Evolutionary conservation across 2,888 invertebrate genomes (phyloP), one percentile per base, ranked within the genome.

Genomic region (Liodrosophila aerea): DNA sequence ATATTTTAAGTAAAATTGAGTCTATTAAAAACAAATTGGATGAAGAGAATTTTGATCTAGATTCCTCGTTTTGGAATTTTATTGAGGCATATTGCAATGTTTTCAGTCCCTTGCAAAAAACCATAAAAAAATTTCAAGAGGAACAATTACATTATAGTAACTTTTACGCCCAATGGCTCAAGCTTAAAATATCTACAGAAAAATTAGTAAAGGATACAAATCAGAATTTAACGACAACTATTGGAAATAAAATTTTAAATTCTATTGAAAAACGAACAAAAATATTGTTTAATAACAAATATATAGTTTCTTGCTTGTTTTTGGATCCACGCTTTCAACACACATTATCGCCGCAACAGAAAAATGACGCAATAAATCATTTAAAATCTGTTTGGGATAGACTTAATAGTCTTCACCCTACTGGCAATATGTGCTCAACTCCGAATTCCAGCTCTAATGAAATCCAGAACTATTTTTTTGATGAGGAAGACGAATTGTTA

Each of bases 261-360:
- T 15, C 47, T 4, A 47, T 64, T 4, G 54, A 50, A 29, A 29
- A 9, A 2, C 30, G 59, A 29, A 31, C 54, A 7, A 39, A 34
- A 31, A 39, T n/a, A 45, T 31, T 64, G 5, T 37, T 59, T 7
- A 51, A 51, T n/a, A 54, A 54, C 7, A 43, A 40, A 50, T 30
- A 18, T 27, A 11, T 59, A 8, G n/a, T 51, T 46, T 45, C 54
- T 2, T 59, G 54, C 13, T 43, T 59, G 30, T 64, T 37, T 37
- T 43, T 64, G 54, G 51, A 60, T 51, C 56, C 64, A 1, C 60
- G 64, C n/a, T 64, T 64, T n/a, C 59, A 64, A 8, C 60, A 56
- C 44, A 60, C 30, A 22, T 7, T 64, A 30, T 37, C 50, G n/a
- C n/a, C 13, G 2, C 12, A 37, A 2, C 49, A 64, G 41, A 60